Base-by-base conservation (phyloP, 2,797 vertebrate species). In the Lepidocolaptes lacrymiger region DNA sequence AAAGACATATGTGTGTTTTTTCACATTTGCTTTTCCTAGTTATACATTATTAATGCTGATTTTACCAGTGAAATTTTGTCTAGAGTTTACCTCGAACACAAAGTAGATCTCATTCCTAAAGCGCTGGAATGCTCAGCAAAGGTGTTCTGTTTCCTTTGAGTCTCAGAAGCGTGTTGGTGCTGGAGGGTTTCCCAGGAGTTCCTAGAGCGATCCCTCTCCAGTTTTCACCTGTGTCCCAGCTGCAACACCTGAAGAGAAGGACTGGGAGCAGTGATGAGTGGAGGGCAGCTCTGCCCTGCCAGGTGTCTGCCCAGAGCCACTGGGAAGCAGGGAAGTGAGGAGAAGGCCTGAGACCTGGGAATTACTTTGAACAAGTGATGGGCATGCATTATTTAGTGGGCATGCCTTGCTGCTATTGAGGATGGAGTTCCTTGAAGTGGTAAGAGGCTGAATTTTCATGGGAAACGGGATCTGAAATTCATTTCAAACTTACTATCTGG, bases 81-180 rank as follows among this genome's bases (percentile, higher is more conserved):
- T 76, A 28, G 39, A 51, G 34, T 44, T 62, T 82, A 43, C 39
- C 59, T 89, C 6, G 13, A 48, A 51, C 3, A 4, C 46, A 36
- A 54, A 58, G 46, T 34, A 78, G 15, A 51, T 73, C 46, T 75
- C 17, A 12, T 62, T 88, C 52, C 39, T 54, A 14, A 69, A 79
- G 11, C 1, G 0, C 26, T 58, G 66, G 19, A 14, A 2, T 11
- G 48, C 36, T 72, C 7, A 4, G 36, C 0, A 1, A 61, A 73
- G 61, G 3, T 27, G 17, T 37, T 5, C 23, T 62, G 4, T 58
- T 84, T 75, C 39, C 20, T 69, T 51, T 0, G 10, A 84, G 21
- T 61, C 22, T 77, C 37, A 56, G 41, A 62, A 91, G 16, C 36
- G 34, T 13, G 1, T 67, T 82, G 43, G 4, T 20, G 16, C 62